These are phyloP conservation scores for Globia sparganii DNA, from an alignment of 2,888 invertebrate species.

Conservation along the genomic window DNA sequence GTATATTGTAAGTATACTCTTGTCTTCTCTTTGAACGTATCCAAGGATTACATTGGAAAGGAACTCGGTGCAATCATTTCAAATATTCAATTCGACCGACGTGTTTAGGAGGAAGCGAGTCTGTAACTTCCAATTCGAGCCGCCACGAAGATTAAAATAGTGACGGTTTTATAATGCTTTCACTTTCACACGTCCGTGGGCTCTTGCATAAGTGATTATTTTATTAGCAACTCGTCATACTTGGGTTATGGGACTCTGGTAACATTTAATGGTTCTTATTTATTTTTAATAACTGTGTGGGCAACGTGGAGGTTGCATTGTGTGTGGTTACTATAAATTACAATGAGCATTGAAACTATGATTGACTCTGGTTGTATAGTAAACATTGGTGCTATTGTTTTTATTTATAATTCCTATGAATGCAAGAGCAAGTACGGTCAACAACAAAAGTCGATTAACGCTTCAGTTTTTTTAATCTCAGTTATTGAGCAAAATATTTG, in stretches of 20 bases:
- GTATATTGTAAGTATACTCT: too few relatives aligned
- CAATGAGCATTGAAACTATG: conserved; percentile 20
- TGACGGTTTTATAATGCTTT: conserved; percentile 71
- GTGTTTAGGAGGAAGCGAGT: conserved; percentile 11
- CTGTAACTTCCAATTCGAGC: conserved; percentile 17
- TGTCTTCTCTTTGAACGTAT: neutral
- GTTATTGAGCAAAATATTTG: too few relatives aligned
- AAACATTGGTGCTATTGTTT: conserved; percentile 31
- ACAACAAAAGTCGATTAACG: too few relatives aligned
- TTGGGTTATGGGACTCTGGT: conserved; percentile 52
- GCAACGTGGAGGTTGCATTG: conserved; percentile 33
- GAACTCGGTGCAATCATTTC: neutral
- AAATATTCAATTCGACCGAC: conserved; percentile 18
- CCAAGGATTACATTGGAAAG: neutral
- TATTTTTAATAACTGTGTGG: conserved; percentile 39
- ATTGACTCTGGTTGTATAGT: conserved; percentile 8
- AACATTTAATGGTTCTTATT: conserved; percentile 51
- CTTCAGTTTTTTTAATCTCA: too few relatives aligned
- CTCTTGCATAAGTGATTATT: conserved; percentile 71
- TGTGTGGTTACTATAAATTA: conserved; percentile 5
- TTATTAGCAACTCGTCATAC: conserved; percentile 64
- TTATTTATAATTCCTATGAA: neutral
- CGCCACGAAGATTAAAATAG: conserved; percentile 39
- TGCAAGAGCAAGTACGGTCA: neutral
- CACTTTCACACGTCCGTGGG: conserved; percentile 79